Conservation (phyloP, 2,888 invertebrate species). For the Eilema sororculum region DNA sequence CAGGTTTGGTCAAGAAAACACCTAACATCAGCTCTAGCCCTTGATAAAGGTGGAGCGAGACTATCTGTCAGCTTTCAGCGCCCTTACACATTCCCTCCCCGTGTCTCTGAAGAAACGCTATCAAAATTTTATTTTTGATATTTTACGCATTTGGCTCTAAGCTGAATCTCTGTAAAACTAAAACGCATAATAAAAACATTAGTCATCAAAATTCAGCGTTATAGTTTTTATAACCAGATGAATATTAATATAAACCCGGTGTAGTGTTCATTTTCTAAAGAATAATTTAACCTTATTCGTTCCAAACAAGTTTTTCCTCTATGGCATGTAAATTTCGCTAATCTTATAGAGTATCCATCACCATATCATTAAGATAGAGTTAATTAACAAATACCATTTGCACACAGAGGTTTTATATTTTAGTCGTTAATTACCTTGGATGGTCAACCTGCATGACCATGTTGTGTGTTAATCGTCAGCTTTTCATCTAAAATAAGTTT, state of each 20-base stretch:
- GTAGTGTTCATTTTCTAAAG: not conserved
- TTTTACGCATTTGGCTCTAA: too few relatives aligned
- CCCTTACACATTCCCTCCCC: not conserved
- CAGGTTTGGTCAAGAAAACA: not conserved
- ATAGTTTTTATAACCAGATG: not conserved
- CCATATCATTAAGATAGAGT: constrained; percentile 7
- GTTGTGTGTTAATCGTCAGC: constrained; percentile 37
- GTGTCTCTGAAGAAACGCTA: not conserved
- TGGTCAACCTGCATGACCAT: constrained; percentile 42
- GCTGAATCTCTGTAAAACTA: not conserved
- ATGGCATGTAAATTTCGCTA: not conserved
- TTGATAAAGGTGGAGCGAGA: not conserved
- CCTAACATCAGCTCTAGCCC: too few relatives aligned
- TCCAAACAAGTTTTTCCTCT: constrained; percentile 25
- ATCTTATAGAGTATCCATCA: constrained; percentile 7
- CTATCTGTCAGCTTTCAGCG: not conserved
- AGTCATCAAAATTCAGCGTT: not conserved
- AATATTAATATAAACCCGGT: too few relatives aligned
- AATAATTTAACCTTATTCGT: not conserved
- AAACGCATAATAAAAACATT: not conserved
- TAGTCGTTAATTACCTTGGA: constrained; percentile 43
- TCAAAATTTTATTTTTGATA: not conserved
- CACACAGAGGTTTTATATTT: constrained; percentile 33
- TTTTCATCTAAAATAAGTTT: constrained; percentile 13
- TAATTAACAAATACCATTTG: constrained; percentile 25